phyloP scores from a whole-genome alignment of 23 tunicate species.

The Corella eumyota region DNA sequence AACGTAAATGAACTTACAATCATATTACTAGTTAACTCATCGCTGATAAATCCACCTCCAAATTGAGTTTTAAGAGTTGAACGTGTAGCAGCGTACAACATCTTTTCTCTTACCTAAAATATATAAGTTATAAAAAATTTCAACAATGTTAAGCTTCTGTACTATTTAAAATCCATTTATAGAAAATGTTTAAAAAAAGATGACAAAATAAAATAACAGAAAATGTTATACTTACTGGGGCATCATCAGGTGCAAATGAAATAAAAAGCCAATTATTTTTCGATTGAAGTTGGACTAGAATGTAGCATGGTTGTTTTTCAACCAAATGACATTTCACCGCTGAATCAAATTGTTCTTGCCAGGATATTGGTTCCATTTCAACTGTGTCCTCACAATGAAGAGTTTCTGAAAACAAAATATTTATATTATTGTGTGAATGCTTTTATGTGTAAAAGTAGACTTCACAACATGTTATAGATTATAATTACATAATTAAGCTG shows the following conservation, averaged over 20 bases:
- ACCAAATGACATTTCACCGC: conserved; percentile 15
- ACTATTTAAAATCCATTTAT: too few relatives aligned
- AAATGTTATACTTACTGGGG: conserved; percentile 35
- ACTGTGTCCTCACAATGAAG: conserved; percentile 11
- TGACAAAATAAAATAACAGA: too few relatives aligned
- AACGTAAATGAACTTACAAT: too few relatives aligned
- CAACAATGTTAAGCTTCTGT: too few relatives aligned
- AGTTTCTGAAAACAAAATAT: too few relatives aligned
- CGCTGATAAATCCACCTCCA: conserved; percentile 57
- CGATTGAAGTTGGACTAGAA: conserved; percentile 31
- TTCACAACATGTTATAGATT: too few relatives aligned
- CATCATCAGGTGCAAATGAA: conserved; percentile 67
- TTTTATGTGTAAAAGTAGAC: too few relatives aligned
- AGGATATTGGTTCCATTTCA: neutral
- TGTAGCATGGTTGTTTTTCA: conserved; percentile 60
- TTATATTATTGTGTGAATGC: too few relatives aligned
- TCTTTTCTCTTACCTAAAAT: conserved; percentile 25
- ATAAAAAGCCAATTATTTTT: conserved; percentile 60
- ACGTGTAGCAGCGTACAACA: conserved; percentile 85
- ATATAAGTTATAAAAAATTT: too few relatives aligned
- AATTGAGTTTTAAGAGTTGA: conserved; percentile 71
- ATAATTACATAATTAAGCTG: too few relatives aligned
- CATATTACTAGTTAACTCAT: conserved; percentile 46
- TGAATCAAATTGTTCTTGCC: conserved; percentile 22
- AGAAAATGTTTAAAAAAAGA: too few relatives aligned